Percentiles rank a stretch among this genome's conserved stretches.
Evolutionary conservation across 2,888 invertebrate genomes (phyloP).

Genomic region (Brachyptera putata): DNA sequence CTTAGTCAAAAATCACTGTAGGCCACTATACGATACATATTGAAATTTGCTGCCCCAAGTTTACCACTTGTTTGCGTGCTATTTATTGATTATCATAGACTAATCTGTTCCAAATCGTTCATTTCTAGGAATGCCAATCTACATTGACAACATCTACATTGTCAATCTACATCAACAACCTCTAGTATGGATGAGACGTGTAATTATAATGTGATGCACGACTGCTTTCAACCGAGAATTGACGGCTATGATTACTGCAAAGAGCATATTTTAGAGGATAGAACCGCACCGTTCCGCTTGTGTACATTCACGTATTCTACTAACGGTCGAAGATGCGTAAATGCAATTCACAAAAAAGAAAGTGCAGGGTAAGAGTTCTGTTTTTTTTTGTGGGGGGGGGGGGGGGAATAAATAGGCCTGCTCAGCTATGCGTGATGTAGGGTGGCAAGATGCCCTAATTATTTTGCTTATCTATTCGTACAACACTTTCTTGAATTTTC

Average conservation of each 20-base stretch:
- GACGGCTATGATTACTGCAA: constrained; percentile 73
- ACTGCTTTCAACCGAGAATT: constrained; percentile 57
- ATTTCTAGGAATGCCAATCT: too few relatives aligned
- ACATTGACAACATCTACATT: too few relatives aligned
- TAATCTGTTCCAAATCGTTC: too few relatives aligned
- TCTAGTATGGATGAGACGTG: constrained; percentile 5
- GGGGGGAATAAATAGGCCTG: too few relatives aligned
- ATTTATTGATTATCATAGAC: too few relatives aligned
- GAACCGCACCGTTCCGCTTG: constrained; percentile 75
- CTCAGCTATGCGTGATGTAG: too few relatives aligned
- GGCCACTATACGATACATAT: too few relatives aligned
- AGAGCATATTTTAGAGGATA: constrained; percentile 79
- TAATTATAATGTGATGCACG: background rate
- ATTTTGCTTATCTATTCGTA: background rate
- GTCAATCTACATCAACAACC: too few relatives aligned
- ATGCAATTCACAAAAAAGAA: constrained; percentile 72
- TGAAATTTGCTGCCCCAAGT: too few relatives aligned
- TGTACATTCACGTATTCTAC: constrained; percentile 66
- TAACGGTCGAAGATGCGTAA: constrained; percentile 69
- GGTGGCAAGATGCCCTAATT: too few relatives aligned
- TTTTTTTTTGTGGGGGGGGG: background rate
- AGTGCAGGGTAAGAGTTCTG: constrained; percentile 54
- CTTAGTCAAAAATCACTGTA: too few relatives aligned
- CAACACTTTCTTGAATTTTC: background rate
- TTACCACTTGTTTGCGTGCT: too few relatives aligned